A percentile compares a stretch with the other conserved stretches of the same genome.
Conservation (phyloP, 2,797 vertebrate species). For the Anomalospiza imberbis region DNA sequence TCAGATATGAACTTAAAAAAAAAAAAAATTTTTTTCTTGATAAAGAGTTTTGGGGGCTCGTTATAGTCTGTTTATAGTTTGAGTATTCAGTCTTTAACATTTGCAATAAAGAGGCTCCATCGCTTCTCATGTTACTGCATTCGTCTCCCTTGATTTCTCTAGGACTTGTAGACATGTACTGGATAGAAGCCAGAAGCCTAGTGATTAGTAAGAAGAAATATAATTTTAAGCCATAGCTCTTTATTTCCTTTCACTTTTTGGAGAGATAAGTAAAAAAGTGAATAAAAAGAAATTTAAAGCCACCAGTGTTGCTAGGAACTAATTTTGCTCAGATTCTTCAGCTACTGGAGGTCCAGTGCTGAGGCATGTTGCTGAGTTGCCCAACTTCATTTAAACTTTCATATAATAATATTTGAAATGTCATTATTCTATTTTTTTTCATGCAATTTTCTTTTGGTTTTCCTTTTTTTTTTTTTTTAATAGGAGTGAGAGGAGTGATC, state of each 20-base stretch:
- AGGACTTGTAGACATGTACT: rapidly evolving
- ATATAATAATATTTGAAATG: neutral
- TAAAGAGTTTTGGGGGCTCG: neutral
- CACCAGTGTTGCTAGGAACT: neutral
- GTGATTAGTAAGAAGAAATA: neutral
- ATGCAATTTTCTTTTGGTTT: neutral
- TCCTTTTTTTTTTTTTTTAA: rapidly evolving
- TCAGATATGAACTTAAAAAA: neutral
- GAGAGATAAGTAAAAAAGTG: neutral
- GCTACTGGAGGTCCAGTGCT: neutral
- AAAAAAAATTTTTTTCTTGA: too few species aligned
- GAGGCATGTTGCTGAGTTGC: neutral
- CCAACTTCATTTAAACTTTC: neutral
- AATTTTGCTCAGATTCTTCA: neutral
- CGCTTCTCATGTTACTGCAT: neutral
- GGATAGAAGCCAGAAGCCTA: neutral
- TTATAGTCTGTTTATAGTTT: neutral
- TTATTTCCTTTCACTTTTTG: neutral
- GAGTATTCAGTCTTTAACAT: neutral
- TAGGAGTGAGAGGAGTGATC: rapidly evolving
- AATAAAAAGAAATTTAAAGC: neutral
- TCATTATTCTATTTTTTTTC: neutral
- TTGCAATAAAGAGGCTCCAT: neutral
- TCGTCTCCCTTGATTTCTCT: neutral
- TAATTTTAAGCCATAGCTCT: neutral